Percentiles rank a stretch among this genome's conserved stretches.
phyloP scores from a whole-genome alignment of 2,797 vertebrate genomes.

The Macropus fuliginosus region DNA sequence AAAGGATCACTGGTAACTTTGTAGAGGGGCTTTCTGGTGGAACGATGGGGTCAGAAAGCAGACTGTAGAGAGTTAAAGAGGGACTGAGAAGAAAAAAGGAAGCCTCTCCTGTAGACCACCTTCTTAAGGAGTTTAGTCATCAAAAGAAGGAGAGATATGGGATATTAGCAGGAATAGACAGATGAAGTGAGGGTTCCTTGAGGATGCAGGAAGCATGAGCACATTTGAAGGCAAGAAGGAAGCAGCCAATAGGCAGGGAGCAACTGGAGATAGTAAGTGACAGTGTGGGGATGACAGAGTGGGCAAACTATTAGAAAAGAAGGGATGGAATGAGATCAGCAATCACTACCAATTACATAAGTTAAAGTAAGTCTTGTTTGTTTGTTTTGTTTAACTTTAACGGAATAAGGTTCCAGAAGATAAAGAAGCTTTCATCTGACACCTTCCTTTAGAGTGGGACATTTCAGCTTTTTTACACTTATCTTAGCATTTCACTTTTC shows the following conservation, averaged over 20 bases:
- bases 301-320: neutral
- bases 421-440: neutral
- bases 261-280: neutral
- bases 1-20: neutral
- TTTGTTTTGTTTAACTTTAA: slow-evolving; percentile 2
- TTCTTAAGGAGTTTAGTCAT: neutral
- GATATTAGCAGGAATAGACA: neutral
- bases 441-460: neutral
- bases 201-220: neutral
- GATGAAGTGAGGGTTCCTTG: neutral
- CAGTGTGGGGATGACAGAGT: neutral
- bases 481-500: neutral
- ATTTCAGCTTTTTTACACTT: neutral
- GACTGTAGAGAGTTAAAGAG: neutral
- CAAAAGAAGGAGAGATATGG: neutral
- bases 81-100: neutral
- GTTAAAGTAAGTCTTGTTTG: neutral
- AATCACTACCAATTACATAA: neutral
- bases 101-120: neutral
- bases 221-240: neutral
- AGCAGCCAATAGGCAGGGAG: neutral
- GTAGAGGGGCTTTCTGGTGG: neutral
- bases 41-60: neutral
- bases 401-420: neutral
- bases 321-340: neutral